These are phyloP conservation scores for Tapirus terrestris DNA, from an alignment of 2,113 vertebrate genomes.

Conservation along the genomic window DNA sequence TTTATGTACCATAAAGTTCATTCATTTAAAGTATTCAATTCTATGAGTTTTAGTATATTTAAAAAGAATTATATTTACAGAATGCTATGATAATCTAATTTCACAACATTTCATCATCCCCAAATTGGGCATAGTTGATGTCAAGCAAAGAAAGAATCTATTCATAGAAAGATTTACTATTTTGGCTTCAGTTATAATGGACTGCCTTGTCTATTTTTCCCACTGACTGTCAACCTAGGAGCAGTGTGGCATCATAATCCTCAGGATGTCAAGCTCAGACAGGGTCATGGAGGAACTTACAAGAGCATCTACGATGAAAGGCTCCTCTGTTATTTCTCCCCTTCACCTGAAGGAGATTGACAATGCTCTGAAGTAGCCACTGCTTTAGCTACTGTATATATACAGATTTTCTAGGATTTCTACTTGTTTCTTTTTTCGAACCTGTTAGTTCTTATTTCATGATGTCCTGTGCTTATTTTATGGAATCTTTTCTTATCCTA, in stretches of 20 bases:
- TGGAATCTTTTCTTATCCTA: neutral
- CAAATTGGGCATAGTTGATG: neutral
- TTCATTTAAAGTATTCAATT: neutral
- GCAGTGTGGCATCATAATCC: rapidly evolving
- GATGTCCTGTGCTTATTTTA: neutral
- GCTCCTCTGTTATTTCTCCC: too few species aligned
- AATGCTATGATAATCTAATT: neutral
- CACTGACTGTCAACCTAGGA: rapidly evolving
- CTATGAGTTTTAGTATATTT: neutral
- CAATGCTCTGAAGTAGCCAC: neutral
- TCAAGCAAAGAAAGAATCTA: neutral
- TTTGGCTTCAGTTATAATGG: rapidly evolving
- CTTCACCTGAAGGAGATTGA: rapidly evolving
- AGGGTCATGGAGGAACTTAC: neutral
- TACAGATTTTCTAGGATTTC: neutral
- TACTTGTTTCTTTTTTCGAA: neutral
- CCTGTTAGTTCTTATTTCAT: neutral
- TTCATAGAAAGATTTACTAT: neutral
- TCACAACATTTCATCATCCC: neutral
- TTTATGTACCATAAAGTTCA: neutral
- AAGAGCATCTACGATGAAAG: neutral
- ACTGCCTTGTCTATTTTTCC: neutral
- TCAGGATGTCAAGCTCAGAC: neutral
- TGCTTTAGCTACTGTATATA: neutral
- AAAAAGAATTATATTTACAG: neutral